Percentiles rank a stretch among this genome's conserved stretches.
Evolutionary conservation across 2,797 vertebrate genomes (phyloP).

Genomic region (Lacerta viridis): DNA sequence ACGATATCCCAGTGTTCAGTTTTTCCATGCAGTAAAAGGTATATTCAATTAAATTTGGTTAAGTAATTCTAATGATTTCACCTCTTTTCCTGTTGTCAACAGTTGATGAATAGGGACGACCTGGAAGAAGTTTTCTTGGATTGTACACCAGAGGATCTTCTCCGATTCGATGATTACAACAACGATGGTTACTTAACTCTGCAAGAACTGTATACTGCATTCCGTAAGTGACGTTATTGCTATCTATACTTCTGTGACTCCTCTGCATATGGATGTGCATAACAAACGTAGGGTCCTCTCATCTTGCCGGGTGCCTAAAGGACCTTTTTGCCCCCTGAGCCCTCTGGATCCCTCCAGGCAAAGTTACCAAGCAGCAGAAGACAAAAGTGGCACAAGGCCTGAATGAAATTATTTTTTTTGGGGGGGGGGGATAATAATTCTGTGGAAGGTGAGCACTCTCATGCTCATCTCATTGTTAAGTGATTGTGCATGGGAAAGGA

Average conservation of each 20-base stretch:
- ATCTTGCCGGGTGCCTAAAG: neutral
- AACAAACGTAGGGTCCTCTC: neutral
- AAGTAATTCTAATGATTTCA: neutral
- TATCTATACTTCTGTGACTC: neutral
- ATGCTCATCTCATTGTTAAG: neutral
- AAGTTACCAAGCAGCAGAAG: neutral
- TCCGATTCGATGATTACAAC: conserved; percentile 95
- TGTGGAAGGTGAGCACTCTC: too few species aligned
- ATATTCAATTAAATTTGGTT: neutral
- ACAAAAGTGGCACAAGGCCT: neutral
- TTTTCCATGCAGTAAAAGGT: neutral
- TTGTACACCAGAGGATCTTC: conserved; percentile 91
- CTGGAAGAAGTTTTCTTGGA: conserved; percentile 84
- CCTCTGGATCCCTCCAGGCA: neutral
- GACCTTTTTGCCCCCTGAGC: neutral
- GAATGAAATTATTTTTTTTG: neutral
- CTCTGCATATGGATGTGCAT: neutral
- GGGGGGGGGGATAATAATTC: too few species aligned
- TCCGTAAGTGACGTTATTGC: conserved; percentile 87
- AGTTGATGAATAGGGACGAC: conserved; percentile 77
- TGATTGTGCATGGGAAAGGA: neutral
- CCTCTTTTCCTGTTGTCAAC: conserved; percentile 28
- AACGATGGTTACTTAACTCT: conserved; percentile 88
- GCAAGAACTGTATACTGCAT: conserved; percentile 93
- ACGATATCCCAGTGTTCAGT: neutral